Evolutionary conservation across 2,797 vertebrate species (phyloP).

Genomic region (Rhinogobio ventralis): DNA sequence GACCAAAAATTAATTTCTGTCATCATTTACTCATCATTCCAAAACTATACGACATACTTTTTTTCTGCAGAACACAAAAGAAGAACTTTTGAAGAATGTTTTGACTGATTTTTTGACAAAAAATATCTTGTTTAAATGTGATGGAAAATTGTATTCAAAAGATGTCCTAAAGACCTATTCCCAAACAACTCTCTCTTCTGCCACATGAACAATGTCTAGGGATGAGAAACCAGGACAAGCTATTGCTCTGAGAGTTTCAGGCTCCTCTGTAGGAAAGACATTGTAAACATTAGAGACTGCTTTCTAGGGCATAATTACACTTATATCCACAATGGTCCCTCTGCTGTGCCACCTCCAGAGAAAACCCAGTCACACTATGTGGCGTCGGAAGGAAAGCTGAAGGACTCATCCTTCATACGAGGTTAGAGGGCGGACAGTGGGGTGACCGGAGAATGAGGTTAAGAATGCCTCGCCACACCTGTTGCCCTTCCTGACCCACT

Average conservation of each 20-base stretch:
- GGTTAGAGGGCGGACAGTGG: not conserved
- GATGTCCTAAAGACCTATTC: not conserved
- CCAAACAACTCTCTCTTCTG: not conserved
- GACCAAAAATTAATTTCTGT: not conserved
- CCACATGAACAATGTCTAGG: slow-evolving; percentile 39
- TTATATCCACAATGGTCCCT: slow-evolving; percentile 61
- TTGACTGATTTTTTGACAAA: not conserved
- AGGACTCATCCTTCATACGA: not conserved
- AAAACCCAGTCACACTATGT: slow-evolving; percentile 55
- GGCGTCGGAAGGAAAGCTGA: not conserved
- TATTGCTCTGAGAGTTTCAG: slow-evolving; percentile 57
- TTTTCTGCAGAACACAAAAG: not conserved
- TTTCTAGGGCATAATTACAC: slow-evolving; percentile 73
- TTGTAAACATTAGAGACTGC: slow-evolving; percentile 57
- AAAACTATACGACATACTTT: not conserved
- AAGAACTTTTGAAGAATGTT: not conserved
- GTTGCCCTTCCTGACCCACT: slow-evolving; percentile 30
- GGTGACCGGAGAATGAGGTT: slow-evolving; percentile 16
- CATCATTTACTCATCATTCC: not conserved
- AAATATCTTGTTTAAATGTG: not conserved
- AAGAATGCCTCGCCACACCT: slow-evolving; percentile 30
- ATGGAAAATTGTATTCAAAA: not conserved
- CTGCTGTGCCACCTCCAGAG: slow-evolving; percentile 13
- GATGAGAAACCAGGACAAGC: slow-evolving; percentile 54
- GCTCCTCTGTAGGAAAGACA: slow-evolving; percentile 53